A percentile compares a stretch with the other conserved stretches of the same genome.
Evolutionary conservation across 2,113 vertebrate genomes (phyloP).

Genomic region (Aegithalos caudatus): DNA sequence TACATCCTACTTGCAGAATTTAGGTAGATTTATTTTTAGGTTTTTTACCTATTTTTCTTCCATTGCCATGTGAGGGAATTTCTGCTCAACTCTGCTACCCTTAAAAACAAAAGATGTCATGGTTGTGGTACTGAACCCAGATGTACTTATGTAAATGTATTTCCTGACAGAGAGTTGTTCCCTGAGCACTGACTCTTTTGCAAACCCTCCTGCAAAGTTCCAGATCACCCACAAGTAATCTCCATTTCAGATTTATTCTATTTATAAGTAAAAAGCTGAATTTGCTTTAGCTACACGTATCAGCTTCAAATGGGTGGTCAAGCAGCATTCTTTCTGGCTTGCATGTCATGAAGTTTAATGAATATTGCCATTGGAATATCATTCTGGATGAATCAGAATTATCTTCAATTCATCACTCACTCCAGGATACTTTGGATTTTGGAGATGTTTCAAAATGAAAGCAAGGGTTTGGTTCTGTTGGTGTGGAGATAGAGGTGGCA

Average conservation of each 20-base stretch:
- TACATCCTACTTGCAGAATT: neutral
- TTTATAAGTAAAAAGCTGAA: neutral
- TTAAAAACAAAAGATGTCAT: neutral
- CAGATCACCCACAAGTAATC: neutral
- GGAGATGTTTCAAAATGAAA: neutral
- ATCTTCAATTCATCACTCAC: neutral
- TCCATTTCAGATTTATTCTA: neutral
- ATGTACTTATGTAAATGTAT: fast-evolving
- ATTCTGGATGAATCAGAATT: neutral
- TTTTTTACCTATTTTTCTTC: neutral
- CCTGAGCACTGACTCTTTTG: neutral
- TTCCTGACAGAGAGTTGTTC: neutral
- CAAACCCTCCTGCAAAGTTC: neutral
- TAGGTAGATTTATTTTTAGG: neutral
- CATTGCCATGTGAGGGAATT: neutral
- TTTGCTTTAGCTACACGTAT: neutral
- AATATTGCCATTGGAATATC: neutral
- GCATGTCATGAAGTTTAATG: neutral
- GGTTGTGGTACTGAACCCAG: neutral
- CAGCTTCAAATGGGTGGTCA: neutral
- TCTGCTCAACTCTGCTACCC: neutral
- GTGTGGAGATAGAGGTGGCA: neutral
- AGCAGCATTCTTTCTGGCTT: neutral
- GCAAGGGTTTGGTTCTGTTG: neutral
- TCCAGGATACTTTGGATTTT: neutral